Evolutionary conservation across 1,140 invertebrate species (phyloP).

Genomic region (Telenomus remus): DNA sequence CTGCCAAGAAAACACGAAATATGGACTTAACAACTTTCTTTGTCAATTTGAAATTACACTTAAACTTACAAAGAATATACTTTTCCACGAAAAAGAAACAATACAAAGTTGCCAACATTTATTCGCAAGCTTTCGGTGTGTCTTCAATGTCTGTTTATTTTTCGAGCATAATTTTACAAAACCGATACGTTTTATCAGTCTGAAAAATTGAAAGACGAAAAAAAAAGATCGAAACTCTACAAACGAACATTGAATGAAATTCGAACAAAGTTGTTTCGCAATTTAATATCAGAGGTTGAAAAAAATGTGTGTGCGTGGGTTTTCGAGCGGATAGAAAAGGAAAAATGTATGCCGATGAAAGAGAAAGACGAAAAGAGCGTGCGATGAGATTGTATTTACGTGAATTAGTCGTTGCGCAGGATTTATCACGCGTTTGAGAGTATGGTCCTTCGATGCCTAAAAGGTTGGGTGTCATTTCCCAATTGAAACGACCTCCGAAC

Average conservation of each 20-base stretch:
- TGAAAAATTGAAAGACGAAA: neutral
- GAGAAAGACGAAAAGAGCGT: constrained; percentile 4
- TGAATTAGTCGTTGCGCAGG: constrained; percentile 45
- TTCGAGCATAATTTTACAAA: constrained; percentile 18
- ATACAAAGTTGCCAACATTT: constrained; percentile 25
- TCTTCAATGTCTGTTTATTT: constrained; percentile 8
- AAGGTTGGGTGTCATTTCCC: constrained; percentile 52
- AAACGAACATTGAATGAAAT: too few relatives aligned
- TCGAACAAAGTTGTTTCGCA: too few relatives aligned
- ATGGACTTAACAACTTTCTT: constrained; percentile 41
- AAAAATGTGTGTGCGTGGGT: neutral
- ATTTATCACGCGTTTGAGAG: constrained; percentile 50
- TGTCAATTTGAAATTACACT: constrained; percentile 47
- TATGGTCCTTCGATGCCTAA: constrained; percentile 50
- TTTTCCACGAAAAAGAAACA: constrained; percentile 1
- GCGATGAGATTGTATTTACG: constrained; percentile 46
- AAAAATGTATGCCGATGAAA: neutral
- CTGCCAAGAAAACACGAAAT: constrained; percentile 35
- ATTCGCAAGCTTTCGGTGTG: constrained; percentile 2
- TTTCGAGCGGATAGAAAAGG: neutral
- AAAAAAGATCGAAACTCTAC: too few relatives aligned
- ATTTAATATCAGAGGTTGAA: neutral
- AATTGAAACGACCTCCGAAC: constrained; percentile 54
- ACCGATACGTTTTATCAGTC: neutral
- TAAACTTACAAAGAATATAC: constrained; percentile 29